Evolutionary conservation across 2,113 vertebrate species (phyloP), one percentile per base, ranked within the genome.

Genomic region (Phocoena phocoena): DNA sequence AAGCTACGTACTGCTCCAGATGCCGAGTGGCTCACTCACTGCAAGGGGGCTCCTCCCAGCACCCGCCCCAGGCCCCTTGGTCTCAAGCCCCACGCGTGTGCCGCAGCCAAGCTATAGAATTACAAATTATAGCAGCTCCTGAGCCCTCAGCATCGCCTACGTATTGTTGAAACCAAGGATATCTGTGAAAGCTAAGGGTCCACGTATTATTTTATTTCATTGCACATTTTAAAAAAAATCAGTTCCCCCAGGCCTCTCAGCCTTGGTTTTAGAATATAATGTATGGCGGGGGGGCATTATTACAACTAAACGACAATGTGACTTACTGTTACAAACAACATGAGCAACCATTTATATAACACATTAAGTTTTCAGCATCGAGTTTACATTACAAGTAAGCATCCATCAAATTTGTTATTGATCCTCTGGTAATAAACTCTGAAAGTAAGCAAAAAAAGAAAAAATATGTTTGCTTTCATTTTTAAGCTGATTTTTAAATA

Each of bases 401-500:
- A 80, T 77, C 68, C 74, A 53, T 85, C 85, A n/a, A 15, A 4
- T 50, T 76, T 93, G 28, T 82, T 70, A 90, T 83, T 62, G 60
- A 41, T 88, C n/a, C 20, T 71, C 10, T 60, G 63, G 18, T 58
- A 65, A 88, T 55, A 67, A 79, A 71, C 4, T 60, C 53, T 65
- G 4, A 84, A 83, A 88, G 12, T 58, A 74, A 91, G 33, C 20
- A 77, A 79, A 91, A 92, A 95, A 85, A 36, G 18, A 14, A 44
- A 87, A 60, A 83, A 70, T 20, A 0, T 7, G 6, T 86, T 68
- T 86, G 36, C 70, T 88, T 79, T 73, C 6, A 23, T 82, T 90
- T 90, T 88, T 65, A 77, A 81, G 50, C 77, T 93, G 77, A 74
- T 53, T 86, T 60, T 93, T 44, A 15, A 60, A 86, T 94, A 28